Evolutionary conservation across 2,113 vertebrate genomes (phyloP).

Genomic region (Ictalurus furcatus): DNA sequence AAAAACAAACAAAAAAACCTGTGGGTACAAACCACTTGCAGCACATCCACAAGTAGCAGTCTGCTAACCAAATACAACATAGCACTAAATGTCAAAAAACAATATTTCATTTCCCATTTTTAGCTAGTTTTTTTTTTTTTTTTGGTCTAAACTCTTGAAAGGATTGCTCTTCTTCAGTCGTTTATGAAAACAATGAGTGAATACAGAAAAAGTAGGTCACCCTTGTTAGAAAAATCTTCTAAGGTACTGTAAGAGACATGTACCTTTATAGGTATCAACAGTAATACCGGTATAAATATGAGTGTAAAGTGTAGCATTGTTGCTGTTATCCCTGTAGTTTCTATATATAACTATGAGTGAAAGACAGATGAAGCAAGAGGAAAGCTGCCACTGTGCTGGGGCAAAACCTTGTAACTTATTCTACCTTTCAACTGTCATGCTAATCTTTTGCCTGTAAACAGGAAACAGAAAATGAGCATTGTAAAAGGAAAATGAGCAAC

Average conservation of each 20-base stretch:
- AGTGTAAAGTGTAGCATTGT: not conserved
- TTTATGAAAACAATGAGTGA: constrained; percentile 3
- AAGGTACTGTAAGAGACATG: not conserved
- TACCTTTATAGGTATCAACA: constrained; percentile 9
- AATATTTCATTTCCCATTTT: not conserved
- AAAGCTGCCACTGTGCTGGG: constrained; percentile 23
- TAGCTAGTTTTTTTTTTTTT: not conserved
- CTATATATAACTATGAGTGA: constrained; percentile 1
- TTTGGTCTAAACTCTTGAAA: not conserved
- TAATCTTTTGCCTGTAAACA: constrained; percentile 41
- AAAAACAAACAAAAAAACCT: too few species aligned
- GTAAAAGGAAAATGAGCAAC: not conserved
- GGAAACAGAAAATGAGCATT: constrained; percentile 10
- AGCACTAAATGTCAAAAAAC: not conserved
- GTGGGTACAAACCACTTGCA: not conserved
- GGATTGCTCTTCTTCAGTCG: not conserved
- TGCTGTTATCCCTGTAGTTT: not conserved
- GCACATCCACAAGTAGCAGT: not conserved
- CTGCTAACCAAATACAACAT: not conserved
- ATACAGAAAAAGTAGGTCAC: not conserved
- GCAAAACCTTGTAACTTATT: constrained; percentile 40
- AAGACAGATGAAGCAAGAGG: constrained; percentile 18
- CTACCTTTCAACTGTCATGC: constrained; percentile 47
- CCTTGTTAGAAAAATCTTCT: not conserved
- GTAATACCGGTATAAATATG: not conserved